Conservation (phyloP, 2,113 vertebrate genomes). For the Phrynosoma blainvillii region DNA sequence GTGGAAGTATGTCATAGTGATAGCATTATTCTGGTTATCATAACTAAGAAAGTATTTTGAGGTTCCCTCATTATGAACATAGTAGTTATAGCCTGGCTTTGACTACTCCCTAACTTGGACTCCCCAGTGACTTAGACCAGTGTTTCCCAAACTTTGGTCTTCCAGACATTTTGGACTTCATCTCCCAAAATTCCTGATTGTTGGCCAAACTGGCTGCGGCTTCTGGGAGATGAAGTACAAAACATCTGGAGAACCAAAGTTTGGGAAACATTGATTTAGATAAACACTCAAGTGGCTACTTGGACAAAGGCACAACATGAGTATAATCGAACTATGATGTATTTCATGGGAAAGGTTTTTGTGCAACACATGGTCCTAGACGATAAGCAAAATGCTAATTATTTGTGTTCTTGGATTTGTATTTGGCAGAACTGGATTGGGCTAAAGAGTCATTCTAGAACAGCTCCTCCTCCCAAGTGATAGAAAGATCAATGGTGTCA, state of each 20-base stretch:
- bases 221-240: too few species aligned
- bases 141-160: too few species aligned
- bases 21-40: not conserved
- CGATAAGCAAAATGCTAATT: constrained; percentile 55
- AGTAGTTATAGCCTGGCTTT: not conserved
- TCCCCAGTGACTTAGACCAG: not conserved
- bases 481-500: constrained; percentile 43
- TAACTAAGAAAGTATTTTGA: not conserved
- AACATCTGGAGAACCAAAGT: too few species aligned
- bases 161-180: too few species aligned
- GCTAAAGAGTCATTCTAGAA: constrained; percentile 54
- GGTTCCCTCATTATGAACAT: not conserved
- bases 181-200: too few species aligned
- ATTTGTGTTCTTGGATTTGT: constrained; percentile 2
- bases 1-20: not conserved
- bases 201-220: too few species aligned
- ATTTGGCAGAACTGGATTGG: not conserved
- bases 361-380: constrained; percentile 19
- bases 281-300: not conserved
- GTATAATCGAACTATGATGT: not conserved
- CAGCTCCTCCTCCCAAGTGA: constrained; percentile 57
- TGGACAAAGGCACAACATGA: not conserved
- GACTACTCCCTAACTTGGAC: not conserved
- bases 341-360: not conserved
- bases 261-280: not conserved